Base-by-base conservation (phyloP, 1,140 invertebrate species). In the Trichonephila clavipes region DNA sequence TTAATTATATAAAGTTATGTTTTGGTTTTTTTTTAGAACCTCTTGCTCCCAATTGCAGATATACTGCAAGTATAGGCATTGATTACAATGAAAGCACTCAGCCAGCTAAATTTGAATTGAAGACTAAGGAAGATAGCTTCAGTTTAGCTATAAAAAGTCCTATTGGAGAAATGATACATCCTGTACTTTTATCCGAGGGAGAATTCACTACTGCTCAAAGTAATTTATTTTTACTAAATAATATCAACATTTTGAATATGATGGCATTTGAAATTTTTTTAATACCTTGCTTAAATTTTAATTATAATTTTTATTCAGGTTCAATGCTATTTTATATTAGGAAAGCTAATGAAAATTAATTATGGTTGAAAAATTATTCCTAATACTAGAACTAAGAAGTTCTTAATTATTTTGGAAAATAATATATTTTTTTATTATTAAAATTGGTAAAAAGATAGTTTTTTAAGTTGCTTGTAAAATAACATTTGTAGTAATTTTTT, bases 31-130 rank as follows among this genome's bases (percentile, higher is more conserved):
- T 95, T 95, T 24, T 94, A 96, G 95, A 94, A 77, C 94, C 96
- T 72, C 95, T 97, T 24, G 97, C 97, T 51, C 97, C 97, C 2
- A 95, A 95, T 77, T 95, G 95, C 58, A 95, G 94, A 10, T 95
- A 94, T 5, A 95, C 95, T 58, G 95, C 95, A 24, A 97, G 97
- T 0, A 95, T 99, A 94, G 98, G 98, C 19, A 97, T 99, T 44
- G 98, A 99, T 96, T 99, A 98, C 95, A 98, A 98, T 94, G 99
- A 99, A 95, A 98, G 98, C 6, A 98, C 98, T 81, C 98, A 99
- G 96, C 97, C 98, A 1, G 97, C 98, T 8, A 97, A 97, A 77
- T 98, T 99, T 96, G 97, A 98, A 95, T 96, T 99, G 58, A 95
- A 96, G 21, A 97, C 97, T 94, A 97, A 96, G 91, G 96, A 97